Conservation (phyloP, 2,113 vertebrate species). For the Meles meles region DNA sequence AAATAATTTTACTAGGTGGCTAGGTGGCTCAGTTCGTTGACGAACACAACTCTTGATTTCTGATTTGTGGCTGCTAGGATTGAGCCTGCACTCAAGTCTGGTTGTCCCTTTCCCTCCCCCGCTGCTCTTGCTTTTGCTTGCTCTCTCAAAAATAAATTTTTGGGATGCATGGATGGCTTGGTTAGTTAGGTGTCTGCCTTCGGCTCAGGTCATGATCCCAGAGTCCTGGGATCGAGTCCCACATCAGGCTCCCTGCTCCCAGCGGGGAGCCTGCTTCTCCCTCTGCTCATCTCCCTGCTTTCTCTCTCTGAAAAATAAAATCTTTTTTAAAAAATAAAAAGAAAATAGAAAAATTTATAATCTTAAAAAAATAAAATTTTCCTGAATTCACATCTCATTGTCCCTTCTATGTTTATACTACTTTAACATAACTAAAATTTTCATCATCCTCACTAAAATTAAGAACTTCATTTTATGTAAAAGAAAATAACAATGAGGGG, state of each 20-base stretch:
- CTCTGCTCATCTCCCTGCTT: no score
- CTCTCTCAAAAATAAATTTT: background rate
- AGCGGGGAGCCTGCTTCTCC: no score
- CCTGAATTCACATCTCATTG: background rate
- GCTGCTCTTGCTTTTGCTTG: background rate
- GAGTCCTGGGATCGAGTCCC: no score
- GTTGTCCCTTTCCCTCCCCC: background rate
- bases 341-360: no score
- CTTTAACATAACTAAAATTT: background rate
- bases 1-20: background rate
- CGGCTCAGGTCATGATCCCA: no score
- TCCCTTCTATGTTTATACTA: background rate
- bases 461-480: slow-evolving; percentile 1
- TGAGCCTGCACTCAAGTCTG: background rate
- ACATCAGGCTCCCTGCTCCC: no score
- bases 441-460: background rate
- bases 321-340: no score
- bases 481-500: background rate
- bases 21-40: background rate
- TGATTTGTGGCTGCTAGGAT: background rate
- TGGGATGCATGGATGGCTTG: no score
- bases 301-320: no score
- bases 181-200: no score
- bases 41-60: no score
- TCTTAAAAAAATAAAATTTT: background rate